Percentiles rank a stretch among this genome's conserved stretches.
phyloP scores from a whole-genome alignment of 2,113 vertebrate genomes.

The Hirundichthys speculiger region DNA sequence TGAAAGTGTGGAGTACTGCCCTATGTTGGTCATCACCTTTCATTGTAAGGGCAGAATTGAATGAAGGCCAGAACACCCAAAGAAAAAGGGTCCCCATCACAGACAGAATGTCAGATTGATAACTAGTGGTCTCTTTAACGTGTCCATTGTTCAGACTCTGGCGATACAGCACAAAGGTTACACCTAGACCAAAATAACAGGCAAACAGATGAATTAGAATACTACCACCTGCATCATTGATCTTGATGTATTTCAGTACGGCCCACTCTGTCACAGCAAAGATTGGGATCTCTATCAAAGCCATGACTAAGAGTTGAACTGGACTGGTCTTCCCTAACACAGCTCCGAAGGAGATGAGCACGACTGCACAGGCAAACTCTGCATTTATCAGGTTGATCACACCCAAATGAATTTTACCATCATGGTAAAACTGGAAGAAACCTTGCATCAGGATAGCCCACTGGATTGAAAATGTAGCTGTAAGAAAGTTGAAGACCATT shows the following conservation, averaged over 20 bases:
- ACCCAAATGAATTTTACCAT: constrained; percentile 77
- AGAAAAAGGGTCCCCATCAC: constrained; percentile 82
- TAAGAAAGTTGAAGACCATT: constrained; percentile 85
- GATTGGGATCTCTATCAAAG: constrained; percentile 78
- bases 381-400: constrained; percentile 81
- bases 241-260: constrained; percentile 72
- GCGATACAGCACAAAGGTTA: constrained; percentile 81
- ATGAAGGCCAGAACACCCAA: constrained; percentile 89
- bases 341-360: constrained; percentile 85
- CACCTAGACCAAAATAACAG: constrained; percentile 85
- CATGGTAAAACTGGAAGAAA: constrained; percentile 78
- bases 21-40: constrained; percentile 79
- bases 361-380: constrained; percentile 83
- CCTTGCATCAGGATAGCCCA: constrained; percentile 85
- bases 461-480: constrained; percentile 83
- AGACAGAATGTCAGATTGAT: constrained; percentile 79
- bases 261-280: constrained; percentile 83
- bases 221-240: constrained; percentile 83
- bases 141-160: constrained; percentile 40
- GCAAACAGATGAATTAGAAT: constrained; percentile 87
- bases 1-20: constrained; percentile 82
- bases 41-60: constrained; percentile 79
- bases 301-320: constrained; percentile 84
- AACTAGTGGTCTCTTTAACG: constrained; percentile 75
- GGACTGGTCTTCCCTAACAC: constrained; percentile 84